Evolutionary conservation across 2,888 invertebrate genomes (phyloP), one percentile per base, ranked within the genome.

Genomic region (Brachynemurus nebulosus): DNA sequence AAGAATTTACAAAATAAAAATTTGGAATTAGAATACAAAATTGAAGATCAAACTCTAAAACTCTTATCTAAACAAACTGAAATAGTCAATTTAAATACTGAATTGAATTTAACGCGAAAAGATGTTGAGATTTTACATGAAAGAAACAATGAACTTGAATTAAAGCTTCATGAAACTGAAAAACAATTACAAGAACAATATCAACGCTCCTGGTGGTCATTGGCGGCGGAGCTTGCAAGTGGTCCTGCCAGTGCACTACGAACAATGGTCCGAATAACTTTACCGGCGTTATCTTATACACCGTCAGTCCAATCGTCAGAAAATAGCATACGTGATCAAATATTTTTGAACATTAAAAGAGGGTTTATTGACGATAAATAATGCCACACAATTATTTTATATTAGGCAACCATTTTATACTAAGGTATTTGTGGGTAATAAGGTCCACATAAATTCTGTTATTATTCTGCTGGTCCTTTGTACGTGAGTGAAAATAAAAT

Each of bases 141-240:
- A 19, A 11, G 20, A 8, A 37, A 37, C 12, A 12, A 37, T 4
- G 8, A 19, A 11, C 20, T 37, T 18, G 16, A 3, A 7, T 9
- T 18, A 8, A 18, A 20, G 18, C 20, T 37, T 12, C 19, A 19
- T n/a, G 37, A 19, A 12, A 20, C 18, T 9, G 17, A 37, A 19
- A 18, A 6, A 17, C 37, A 20, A 2, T 36, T 16, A 18, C 17
- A 16, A 12, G 8, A 12, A 9, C 37, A 37, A 19, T 18, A 12
- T 20, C 39, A 40, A 21, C 25, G 39, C 20, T 35, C 42, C 14
- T 42, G 42, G 42, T 42, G 42, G 42, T 42, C 34, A 8, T 12
- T 16, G 19, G 34, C 35, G 11, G 35, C 42, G 8, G 35, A 42
- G n/a, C 23, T 42, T 4, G 42, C 42, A 2, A 12, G 9, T n/a